phyloP scores from a whole-genome alignment of 2,113 vertebrate genomes.

The Rhipidura dahli region DNA sequence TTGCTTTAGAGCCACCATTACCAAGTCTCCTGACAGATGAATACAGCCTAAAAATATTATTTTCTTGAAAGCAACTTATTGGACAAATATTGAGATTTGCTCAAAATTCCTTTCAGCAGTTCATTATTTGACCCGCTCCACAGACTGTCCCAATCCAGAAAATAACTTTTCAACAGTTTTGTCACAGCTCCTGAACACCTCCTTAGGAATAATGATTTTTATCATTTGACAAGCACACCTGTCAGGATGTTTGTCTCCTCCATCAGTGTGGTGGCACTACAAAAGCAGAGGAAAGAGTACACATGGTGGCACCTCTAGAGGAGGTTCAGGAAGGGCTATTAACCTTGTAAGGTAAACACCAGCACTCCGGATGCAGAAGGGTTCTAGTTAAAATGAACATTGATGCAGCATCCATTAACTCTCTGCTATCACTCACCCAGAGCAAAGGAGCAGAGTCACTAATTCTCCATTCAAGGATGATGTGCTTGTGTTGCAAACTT shows the following conservation, averaged over 20 bases:
- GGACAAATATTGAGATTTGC: background rate
- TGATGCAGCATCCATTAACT: background rate
- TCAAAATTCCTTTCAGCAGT: background rate
- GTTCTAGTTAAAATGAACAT: background rate
- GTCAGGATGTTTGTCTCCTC: background rate
- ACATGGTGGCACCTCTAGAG: background rate
- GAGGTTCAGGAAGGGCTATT: background rate
- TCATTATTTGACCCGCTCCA: background rate
- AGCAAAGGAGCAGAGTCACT: background rate
- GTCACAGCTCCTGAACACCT: background rate
- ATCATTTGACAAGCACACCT: background rate
- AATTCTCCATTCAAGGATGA: background rate
- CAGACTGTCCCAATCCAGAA: background rate
- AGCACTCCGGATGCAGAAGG: background rate
- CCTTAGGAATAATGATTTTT: background rate
- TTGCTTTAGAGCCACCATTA: background rate
- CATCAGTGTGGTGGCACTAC: background rate
- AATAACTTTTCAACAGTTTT: background rate
- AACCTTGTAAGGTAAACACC: background rate
- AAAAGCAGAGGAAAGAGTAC: background rate
- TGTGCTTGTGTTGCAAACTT: background rate
- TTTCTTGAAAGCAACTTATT: background rate
- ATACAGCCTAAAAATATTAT: background rate
- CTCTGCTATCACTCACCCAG: background rate
- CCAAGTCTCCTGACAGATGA: background rate